These are phyloP conservation scores for Symphodus melops DNA, from an alignment of 2,113 vertebrate species.

Conservation along the genomic window DNA sequence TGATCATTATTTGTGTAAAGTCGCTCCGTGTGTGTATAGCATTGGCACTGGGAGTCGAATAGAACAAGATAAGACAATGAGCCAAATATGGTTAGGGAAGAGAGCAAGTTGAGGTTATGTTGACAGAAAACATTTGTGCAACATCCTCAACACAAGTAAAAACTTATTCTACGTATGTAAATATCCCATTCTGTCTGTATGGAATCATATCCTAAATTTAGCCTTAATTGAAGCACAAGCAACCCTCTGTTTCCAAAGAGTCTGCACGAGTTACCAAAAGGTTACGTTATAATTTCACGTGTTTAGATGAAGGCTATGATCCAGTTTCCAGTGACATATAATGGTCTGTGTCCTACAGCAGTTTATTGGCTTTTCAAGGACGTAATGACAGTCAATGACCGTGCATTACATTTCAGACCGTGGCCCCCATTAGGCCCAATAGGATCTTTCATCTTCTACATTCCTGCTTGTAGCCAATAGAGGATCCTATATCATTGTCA, in stretches of 20 bases:
- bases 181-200: neutral
- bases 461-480: constrained; percentile 58
- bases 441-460: constrained; percentile 73
- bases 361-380: constrained; percentile 83
- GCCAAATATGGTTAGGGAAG: constrained; percentile 13
- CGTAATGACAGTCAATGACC: constrained; percentile 80
- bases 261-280: constrained; percentile 1
- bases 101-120: constrained; percentile 16
- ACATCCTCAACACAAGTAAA: constrained; percentile 11
- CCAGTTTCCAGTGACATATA: constrained; percentile 71
- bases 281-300: constrained; percentile 41
- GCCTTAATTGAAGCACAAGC: constrained; percentile 8
- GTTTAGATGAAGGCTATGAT: constrained; percentile 63
- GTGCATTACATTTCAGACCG: constrained; percentile 75
- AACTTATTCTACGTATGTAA: neutral
- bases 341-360: constrained; percentile 70
- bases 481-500: constrained; percentile 76
- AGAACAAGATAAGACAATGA: constrained; percentile 38
- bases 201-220: constrained; percentile 14
- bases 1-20: constrained; percentile 43
- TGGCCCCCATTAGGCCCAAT: constrained; percentile 69
- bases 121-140: constrained; percentile 25
- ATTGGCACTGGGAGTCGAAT: constrained; percentile 4
- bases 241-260: constrained; percentile 13
- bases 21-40: constrained; percentile 6